A percentile compares a stretch with the other conserved stretches of the same genome.
Conservation (phyloP, 2,888 invertebrate genomes). For the Tetragonisca angustula region DNA sequence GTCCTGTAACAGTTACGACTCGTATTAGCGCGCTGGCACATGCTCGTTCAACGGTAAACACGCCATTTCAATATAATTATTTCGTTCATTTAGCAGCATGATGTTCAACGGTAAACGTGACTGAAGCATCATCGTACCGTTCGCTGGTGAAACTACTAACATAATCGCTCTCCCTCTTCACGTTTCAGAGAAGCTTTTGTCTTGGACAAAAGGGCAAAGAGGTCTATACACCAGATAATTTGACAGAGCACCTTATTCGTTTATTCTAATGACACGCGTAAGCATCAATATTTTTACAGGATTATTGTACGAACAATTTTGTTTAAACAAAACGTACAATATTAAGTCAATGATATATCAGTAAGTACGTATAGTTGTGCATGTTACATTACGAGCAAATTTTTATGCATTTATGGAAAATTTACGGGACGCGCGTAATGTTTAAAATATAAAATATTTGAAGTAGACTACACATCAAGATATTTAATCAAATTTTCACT, state of each 20-base stretch:
- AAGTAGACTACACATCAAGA: no score
- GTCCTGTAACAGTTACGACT: conserved; percentile 83
- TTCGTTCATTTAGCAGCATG: conserved; percentile 13
- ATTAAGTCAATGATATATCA: background rate
- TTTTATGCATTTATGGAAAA: no score
- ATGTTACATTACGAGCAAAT: background rate
- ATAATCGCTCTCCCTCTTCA: background rate
- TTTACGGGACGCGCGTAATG: no score
- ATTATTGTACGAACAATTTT: background rate
- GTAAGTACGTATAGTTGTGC: background rate
- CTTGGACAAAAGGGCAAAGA: background rate
- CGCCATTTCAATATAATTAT: conserved; percentile 20
- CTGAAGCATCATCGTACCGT: background rate
- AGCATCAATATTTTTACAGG: background rate
- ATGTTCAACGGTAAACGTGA: conserved; percentile 42
- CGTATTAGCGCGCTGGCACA: conserved; percentile 20
- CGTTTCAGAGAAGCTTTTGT: background rate
- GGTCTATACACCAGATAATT: background rate
- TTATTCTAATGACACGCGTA: background rate
- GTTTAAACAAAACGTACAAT: background rate
- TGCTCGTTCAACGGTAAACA: conserved; percentile 47
- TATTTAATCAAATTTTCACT: no score
- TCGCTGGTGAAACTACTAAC: background rate
- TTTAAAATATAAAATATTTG: no score
- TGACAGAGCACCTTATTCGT: background rate